phyloP scores from a whole-genome alignment of 2,113 vertebrate species.

The Phrynosoma blainvillii region DNA sequence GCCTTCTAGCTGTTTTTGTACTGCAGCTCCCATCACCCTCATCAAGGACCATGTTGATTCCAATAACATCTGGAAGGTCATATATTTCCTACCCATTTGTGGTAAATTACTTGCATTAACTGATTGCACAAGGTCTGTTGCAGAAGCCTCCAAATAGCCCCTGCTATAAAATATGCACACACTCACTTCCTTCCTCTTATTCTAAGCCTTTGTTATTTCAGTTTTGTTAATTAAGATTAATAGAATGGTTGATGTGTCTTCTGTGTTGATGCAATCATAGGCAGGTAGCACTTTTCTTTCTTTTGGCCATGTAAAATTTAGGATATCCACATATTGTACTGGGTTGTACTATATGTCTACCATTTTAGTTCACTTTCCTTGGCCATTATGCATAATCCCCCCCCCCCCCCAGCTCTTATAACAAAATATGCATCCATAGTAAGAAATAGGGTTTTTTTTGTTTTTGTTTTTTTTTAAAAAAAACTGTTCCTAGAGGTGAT shows the following conservation, averaged over 20 bases:
- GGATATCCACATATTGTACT: background rate
- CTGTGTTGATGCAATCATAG: background rate
- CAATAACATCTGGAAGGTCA: too few species aligned
- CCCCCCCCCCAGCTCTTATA: too few species aligned
- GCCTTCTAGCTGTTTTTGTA: too few species aligned
- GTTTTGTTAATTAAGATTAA: background rate
- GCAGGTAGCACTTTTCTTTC: background rate
- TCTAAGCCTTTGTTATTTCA: background rate
- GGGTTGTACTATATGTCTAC: background rate
- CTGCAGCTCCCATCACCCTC: too few species aligned
- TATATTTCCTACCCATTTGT: background rate
- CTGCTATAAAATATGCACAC: background rate
- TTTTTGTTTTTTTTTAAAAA: too few species aligned
- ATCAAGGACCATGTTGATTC: too few species aligned
- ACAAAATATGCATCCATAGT: background rate
- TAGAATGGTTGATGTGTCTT: background rate
- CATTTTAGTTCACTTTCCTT: background rate
- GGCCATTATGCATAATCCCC: background rate
- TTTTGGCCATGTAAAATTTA: background rate
- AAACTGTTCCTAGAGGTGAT: conserved; percentile 29
- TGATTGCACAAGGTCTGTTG: background rate
- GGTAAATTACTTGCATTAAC: background rate
- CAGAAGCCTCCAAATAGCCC: background rate
- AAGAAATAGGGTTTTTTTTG: background rate
- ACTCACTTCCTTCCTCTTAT: background rate